A percentile compares a stretch with the other conserved stretches of the same genome.
These are phyloP conservation scores for Cerceris ruficornis DNA, from an alignment of 2,888 invertebrate species.

Conservation along the genomic window DNA sequence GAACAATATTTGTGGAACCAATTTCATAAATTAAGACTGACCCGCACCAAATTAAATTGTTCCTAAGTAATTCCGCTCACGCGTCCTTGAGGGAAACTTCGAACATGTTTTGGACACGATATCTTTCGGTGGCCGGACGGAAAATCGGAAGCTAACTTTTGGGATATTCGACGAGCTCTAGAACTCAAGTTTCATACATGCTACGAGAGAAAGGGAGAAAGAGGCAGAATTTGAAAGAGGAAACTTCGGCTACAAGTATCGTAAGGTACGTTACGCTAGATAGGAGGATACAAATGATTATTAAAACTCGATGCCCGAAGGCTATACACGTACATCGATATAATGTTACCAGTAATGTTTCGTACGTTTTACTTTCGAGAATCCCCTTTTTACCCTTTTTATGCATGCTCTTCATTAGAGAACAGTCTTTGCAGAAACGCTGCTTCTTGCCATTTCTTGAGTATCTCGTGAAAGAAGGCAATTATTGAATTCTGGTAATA, in stretches of 20 bases:
- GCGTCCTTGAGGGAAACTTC: not conserved
- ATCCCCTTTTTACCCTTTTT: not conserved
- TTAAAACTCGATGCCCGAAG: constrained; percentile 43
- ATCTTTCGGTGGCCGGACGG: constrained; percentile 2
- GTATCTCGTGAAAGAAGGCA: constrained; percentile 28
- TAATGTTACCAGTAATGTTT: constrained; percentile 38
- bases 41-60: not conserved
- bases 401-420: constrained; percentile 18
- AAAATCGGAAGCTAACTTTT: constrained; percentile 9
- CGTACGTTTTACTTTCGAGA: constrained; percentile 22
- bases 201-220: not conserved
- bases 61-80: not conserved
- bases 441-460: constrained; percentile 2
- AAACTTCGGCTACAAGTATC: constrained; percentile 12
- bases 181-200: constrained; percentile 27
- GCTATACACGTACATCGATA: constrained; percentile 6
- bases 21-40: not conserved
- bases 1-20: too few species aligned
- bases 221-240: not conserved
- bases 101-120: not conserved
- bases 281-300: constrained; percentile 42
- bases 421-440: constrained; percentile 19
- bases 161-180: constrained; percentile 2
- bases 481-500: constrained; percentile 57
- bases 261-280: constrained; percentile 13